A percentile compares a stretch with the other conserved stretches of the same genome.
These are phyloP conservation scores for Lacanobia oleracea DNA, from an alignment of 2,888 invertebrate genomes.

Conservation along the genomic window DNA sequence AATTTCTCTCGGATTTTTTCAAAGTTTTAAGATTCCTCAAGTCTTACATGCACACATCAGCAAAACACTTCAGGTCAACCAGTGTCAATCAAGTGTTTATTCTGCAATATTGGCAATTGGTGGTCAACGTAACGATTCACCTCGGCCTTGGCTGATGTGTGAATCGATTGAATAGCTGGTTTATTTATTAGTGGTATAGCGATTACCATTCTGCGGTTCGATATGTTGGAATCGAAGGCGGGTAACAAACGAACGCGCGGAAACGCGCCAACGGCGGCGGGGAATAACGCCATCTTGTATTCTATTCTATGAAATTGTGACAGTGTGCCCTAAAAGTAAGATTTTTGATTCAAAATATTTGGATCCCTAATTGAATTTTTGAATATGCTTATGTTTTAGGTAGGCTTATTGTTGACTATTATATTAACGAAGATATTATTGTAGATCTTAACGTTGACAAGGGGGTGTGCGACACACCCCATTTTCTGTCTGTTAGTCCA, in stretches of 20 bases:
- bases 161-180: slow-evolving; percentile 47
- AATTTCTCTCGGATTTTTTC: background rate
- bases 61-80: slow-evolving; percentile 25
- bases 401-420: background rate
- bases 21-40: background rate
- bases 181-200: slow-evolving; percentile 27
- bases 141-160: slow-evolving; percentile 47
- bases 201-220: slow-evolving; percentile 11
- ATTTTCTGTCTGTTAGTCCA: background rate
- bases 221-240: background rate
- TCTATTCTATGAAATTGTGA: background rate
- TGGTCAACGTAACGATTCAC: slow-evolving; percentile 40
- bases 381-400: background rate
- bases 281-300: background rate
- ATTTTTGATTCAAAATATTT: background rate
- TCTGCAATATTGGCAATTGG: slow-evolving; percentile 38
- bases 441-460: background rate
- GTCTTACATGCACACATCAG: background rate
- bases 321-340: background rate
- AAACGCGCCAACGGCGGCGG: too few relatives aligned
- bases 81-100: slow-evolving; percentile 29
- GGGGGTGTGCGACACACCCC: too few relatives aligned
- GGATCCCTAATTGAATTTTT: background rate
- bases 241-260: too few relatives aligned
- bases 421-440: background rate